Base-by-base conservation (phyloP, 2,888 invertebrate genomes). In the Tetragonisca angustula region DNA sequence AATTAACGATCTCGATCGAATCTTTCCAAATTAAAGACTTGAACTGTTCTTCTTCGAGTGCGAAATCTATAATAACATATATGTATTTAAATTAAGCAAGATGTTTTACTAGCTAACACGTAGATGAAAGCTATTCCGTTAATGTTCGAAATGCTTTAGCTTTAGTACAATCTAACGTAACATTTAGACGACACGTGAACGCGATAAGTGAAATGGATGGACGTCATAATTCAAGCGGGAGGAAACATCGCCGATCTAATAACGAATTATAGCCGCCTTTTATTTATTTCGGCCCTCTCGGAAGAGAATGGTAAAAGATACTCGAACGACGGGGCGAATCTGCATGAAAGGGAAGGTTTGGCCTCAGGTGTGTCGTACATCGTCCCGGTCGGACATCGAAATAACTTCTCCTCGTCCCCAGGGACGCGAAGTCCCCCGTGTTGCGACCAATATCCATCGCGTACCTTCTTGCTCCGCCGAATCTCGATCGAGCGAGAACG, bases 361-460 rank as follows among this genome's bases (percentile, higher is more conserved):
- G 83, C 43, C 83, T 88, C 88, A 84, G 81, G 87, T 88, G 88
- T 78, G 77, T 88, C 81, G 76, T 88, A 83, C 64, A 76, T 86
- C 81, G 88, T 43, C 24, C 54, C 62, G 67, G 74, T 70, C 69
- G 62, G 81, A 86, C 87, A 69, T 77, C 67, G 77, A 84, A 88
- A 88, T 88, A 65, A 86, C 81, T 88, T 84, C 81, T 71, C 85
- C 85, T 49, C 54, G 61, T 67, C 84, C 75, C 75, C 4, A 19
- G 64, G 32, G 69, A 21, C 21, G 13, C 69, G 59, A 54, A 74
- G 52, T 61, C 54, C 17, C 49, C 32, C 6, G n/a, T 27, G 24
- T 21, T 32, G 59, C 61, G 36, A 75, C 52, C 67, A 70, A 75
- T 79, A 79, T 67, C 59, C 54, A 62, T 32, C 68, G 43, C 27